Percentiles rank a stretch among this genome's conserved stretches.
These are phyloP conservation scores for Ptychadena robeensis DNA, from an alignment of 2,797 vertebrate genomes.

Conservation along the genomic window DNA sequence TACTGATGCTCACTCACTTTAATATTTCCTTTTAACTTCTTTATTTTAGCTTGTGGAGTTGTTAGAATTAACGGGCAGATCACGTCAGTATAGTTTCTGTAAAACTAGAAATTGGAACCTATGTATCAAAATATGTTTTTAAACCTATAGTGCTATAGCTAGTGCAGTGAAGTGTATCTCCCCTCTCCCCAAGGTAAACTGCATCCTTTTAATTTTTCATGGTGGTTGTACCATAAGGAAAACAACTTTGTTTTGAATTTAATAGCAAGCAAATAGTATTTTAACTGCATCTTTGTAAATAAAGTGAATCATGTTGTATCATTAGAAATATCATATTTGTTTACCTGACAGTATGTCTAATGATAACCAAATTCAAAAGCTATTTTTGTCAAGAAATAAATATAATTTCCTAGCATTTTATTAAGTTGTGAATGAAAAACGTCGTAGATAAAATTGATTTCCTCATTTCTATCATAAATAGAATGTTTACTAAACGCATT, in stretches of 20 bases:
- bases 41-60: background rate
- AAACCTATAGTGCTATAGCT: background rate
- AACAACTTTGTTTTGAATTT: background rate
- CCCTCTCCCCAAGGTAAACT: background rate
- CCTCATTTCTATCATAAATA: background rate
- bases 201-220: background rate
- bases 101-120: background rate
- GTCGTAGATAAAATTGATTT: background rate
- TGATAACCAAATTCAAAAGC: background rate
- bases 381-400: background rate
- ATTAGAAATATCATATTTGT: background rate
- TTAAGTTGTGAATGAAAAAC: background rate
- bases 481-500: background rate
- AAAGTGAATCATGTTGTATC: background rate
- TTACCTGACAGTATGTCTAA: background rate
- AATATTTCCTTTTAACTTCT: background rate
- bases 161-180: background rate
- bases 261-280: background rate
- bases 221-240: background rate
- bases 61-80: background rate
- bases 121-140: background rate
- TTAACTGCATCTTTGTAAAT: background rate
- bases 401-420: background rate
- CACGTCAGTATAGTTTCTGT: background rate
- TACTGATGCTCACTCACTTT: constrained; percentile 6